These are phyloP conservation scores for Recurvirostra avosetta DNA, from an alignment of 2,113 vertebrate species.

Conservation along the genomic window DNA sequence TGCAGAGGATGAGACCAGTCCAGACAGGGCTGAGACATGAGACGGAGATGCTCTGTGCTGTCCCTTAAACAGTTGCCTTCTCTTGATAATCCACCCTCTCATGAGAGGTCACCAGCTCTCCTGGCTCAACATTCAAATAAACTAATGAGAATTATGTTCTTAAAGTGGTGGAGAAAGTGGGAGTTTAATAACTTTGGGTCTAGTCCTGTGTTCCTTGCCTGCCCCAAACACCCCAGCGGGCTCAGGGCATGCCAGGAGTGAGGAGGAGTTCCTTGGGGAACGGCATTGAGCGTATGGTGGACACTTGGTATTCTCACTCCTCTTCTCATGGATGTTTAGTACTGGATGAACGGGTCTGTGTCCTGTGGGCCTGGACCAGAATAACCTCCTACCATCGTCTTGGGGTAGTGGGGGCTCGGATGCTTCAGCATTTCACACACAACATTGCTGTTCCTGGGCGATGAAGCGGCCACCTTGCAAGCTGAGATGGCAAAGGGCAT, in stretches of 20 bases:
- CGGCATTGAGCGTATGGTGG: background rate
- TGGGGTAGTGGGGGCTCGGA: background rate
- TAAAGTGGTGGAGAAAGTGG: background rate
- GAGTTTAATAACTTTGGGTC: background rate
- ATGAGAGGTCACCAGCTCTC: background rate
- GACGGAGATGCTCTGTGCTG: background rate
- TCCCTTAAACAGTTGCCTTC: background rate
- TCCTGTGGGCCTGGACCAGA: background rate
- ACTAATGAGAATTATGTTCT: background rate
- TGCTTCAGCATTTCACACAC: background rate
- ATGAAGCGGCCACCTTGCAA: background rate
- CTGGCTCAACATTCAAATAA: background rate
- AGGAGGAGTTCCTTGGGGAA: background rate
- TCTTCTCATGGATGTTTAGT: background rate
- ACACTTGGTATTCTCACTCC: fast-evolving
- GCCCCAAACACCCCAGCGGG: background rate
- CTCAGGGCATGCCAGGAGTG: background rate
- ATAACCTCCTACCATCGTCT: background rate
- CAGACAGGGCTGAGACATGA: background rate
- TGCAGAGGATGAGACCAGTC: background rate
- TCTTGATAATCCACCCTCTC: background rate
- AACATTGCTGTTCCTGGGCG: background rate
- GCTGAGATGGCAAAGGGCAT: background rate
- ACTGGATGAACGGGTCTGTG: background rate
- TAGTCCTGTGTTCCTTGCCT: background rate